Percentiles rank a stretch among this genome's conserved stretches.
Conservation (phyloP, 2,113 vertebrate genomes). For the Serranochromis macrocephalus region DNA sequence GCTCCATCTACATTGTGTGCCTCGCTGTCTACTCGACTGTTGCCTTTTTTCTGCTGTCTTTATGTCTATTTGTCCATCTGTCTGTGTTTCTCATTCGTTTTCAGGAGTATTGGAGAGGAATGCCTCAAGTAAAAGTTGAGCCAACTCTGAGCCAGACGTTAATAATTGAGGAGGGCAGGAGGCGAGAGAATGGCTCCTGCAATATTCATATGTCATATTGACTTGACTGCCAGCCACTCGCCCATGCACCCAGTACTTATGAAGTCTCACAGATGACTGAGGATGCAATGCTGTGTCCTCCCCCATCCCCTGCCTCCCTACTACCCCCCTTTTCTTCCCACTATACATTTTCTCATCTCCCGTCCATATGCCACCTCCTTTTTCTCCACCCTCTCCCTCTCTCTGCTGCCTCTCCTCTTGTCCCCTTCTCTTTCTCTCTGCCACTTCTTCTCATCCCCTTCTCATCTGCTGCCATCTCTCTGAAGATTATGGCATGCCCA, state of each 20-base stretch:
- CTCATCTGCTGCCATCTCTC: constrained; percentile 48
- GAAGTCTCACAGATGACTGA: constrained; percentile 56
- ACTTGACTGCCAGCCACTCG: constrained; percentile 69
- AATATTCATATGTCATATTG: constrained; percentile 79
- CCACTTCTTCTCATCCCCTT: constrained; percentile 19
- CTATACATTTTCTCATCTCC: neutral
- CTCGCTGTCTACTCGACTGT: neutral
- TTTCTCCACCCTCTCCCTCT: neutral
- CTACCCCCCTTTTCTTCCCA: neutral
- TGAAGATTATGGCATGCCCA: constrained; percentile 33
- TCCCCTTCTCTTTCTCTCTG: neutral
- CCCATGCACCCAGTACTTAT: constrained; percentile 45
- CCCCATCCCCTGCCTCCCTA: neutral
- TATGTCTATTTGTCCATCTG: neutral
- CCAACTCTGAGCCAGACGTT: constrained; percentile 61
- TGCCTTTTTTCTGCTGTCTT: neutral
- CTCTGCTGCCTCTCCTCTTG: neutral
- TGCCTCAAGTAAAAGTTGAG: constrained; percentile 52
- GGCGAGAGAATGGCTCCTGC: constrained; percentile 69
- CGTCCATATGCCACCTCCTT: constrained; percentile 1
- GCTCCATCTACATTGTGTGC: neutral
- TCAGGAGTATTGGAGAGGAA: constrained; percentile 8
- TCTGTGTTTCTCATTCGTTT: constrained; percentile 13
- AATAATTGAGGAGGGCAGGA: constrained; percentile 71
- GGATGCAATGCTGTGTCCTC: constrained; percentile 29